Evolutionary conservation across 2,113 vertebrate genomes (phyloP).

Genomic region (Taxidea taxus): DNA sequence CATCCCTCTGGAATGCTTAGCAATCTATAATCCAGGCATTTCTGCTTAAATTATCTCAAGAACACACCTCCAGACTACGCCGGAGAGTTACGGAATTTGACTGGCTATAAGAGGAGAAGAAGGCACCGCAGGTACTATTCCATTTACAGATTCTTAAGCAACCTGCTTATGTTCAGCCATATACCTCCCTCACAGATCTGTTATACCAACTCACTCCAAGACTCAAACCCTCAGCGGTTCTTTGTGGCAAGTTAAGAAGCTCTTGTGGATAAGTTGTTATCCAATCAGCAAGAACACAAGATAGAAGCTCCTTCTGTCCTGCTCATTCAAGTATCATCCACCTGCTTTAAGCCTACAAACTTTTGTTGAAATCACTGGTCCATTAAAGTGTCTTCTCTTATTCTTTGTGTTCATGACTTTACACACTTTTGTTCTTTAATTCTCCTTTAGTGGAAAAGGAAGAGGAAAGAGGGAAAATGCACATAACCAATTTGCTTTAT

Average conservation of each 20-base stretch:
- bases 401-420: not conserved
- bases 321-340: not conserved
- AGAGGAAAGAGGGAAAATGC: not conserved
- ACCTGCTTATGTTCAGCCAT: not conserved
- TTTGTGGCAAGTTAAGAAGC: not conserved
- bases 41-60: not conserved
- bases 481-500: not conserved
- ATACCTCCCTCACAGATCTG: too few relatives aligned
- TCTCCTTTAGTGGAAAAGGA: not conserved
- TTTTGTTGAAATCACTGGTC: not conserved
- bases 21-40: not conserved
- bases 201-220: not conserved
- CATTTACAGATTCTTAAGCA: not conserved
- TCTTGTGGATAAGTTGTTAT: not conserved
- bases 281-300: not conserved
- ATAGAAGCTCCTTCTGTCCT: not conserved
- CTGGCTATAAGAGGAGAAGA: not conserved
- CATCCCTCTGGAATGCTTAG: not conserved
- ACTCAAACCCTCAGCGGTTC: not conserved
- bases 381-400: not conserved
- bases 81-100: not conserved
- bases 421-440: not conserved
- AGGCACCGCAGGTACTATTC: not conserved
- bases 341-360: not conserved
- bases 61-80: not conserved